Percentiles rank a stretch among this genome's conserved stretches.
These are phyloP conservation scores for Alouatta palliata DNA, from an alignment of 2,113 vertebrate genomes.

Conservation along the genomic window DNA sequence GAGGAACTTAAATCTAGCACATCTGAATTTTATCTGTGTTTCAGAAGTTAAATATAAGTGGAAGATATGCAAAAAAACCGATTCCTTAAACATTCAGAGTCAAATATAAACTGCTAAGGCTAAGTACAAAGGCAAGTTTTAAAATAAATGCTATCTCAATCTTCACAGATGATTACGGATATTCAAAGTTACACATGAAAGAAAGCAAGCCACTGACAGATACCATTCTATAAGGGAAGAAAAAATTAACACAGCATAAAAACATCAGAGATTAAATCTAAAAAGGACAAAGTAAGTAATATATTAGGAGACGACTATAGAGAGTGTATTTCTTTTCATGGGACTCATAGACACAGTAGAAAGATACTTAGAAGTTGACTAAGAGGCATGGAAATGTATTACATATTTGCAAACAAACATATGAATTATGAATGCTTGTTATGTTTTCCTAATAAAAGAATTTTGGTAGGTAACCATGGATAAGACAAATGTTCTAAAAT, in stretches of 20 bases:
- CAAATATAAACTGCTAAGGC: background rate
- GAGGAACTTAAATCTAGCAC: background rate
- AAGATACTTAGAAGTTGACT: background rate
- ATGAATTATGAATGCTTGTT: background rate
- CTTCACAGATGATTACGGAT: background rate
- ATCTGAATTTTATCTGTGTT: background rate
- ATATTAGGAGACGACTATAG: background rate
- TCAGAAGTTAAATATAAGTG: constrained; percentile 41
- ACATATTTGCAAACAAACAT: constrained; percentile 17
- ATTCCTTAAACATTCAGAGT: background rate
- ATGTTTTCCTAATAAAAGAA: constrained; percentile 36
- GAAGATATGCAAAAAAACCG: background rate
- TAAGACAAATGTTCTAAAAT: constrained; percentile 32
- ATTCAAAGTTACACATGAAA: constrained; percentile 1
- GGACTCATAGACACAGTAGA: background rate
- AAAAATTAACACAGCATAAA: constrained; percentile 28
- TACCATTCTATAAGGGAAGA: background rate
- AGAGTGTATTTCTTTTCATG: background rate
- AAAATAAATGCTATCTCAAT: constrained; percentile 22
- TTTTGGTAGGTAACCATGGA: background rate
- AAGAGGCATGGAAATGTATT: constrained; percentile 30
- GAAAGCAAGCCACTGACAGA: background rate
- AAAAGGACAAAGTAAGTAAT: constrained; percentile 3
- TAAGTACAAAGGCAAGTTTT: background rate
- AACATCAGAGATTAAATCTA: constrained; percentile 3